phyloP scores from a whole-genome alignment of 2,113 vertebrate genomes.

The Entomyzon cyanotis region DNA sequence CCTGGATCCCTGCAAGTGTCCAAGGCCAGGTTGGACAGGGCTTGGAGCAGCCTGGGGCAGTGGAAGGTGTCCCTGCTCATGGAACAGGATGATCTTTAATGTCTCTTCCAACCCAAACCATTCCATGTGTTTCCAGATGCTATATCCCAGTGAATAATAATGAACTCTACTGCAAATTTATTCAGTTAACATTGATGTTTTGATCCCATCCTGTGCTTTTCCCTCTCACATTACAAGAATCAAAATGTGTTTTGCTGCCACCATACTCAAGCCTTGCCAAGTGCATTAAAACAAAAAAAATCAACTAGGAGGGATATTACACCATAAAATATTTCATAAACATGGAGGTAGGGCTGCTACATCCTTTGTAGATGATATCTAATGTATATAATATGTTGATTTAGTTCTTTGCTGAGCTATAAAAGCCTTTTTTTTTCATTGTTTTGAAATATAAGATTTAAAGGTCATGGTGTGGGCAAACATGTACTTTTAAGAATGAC shows the following conservation, averaged over 20 bases:
- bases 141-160: background rate
- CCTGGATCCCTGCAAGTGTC: background rate
- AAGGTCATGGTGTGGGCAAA: fast-evolving
- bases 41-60: fast-evolving
- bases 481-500: background rate
- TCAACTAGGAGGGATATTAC: background rate
- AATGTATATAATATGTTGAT: background rate
- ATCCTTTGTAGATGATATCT: background rate
- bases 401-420: background rate
- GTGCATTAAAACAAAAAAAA: background rate
- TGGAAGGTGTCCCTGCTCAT: background rate
- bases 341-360: background rate
- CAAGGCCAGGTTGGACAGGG: fast-evolving
- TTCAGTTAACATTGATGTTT: background rate
- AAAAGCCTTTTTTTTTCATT: background rate
- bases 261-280: background rate
- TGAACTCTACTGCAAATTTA: background rate
- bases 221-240: background rate
- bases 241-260: background rate
- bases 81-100: background rate
- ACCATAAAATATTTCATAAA: background rate
- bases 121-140: background rate
- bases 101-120: background rate
- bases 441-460: background rate
- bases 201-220: background rate